Evolutionary conservation across 2,888 invertebrate genomes (phyloP).

Genomic region (Melanophora roralis): DNA sequence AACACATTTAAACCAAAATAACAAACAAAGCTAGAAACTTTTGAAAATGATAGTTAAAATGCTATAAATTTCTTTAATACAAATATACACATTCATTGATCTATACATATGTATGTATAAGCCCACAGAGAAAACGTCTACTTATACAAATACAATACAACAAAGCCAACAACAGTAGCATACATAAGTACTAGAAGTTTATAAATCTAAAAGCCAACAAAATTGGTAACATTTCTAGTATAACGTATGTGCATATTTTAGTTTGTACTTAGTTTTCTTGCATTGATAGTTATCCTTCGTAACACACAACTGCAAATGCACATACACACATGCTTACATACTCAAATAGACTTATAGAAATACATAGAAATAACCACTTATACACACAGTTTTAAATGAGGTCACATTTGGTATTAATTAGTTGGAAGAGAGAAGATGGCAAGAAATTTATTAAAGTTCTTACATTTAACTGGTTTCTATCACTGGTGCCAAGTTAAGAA

Average conservation of each 20-base stretch:
- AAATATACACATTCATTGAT: not conserved
- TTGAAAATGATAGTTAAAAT: conserved; percentile 47
- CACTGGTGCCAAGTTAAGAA: no score
- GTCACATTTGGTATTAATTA: conserved; percentile 61
- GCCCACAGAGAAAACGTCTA: not conserved
- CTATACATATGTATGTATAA: not conserved
- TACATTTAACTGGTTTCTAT: conserved; percentile 14
- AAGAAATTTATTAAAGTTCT: conserved; percentile 37
- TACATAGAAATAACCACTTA: conserved; percentile 3
- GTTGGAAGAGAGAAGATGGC: conserved; percentile 23
- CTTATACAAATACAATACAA: not conserved
- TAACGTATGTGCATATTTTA: conserved; percentile 56
- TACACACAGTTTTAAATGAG: conserved; percentile 40
- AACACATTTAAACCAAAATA: conserved; percentile 13
- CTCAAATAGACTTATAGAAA: not conserved
- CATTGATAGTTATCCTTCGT: conserved; percentile 31
- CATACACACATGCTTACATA: not conserved
- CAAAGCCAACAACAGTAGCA: not conserved
- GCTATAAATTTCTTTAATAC: conserved; percentile 24
- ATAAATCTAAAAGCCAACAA: conserved; percentile 47
- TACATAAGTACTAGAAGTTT: conserved; percentile 22
- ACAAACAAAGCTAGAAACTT: conserved; percentile 33
- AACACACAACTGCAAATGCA: not conserved
- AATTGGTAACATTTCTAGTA: conserved; percentile 54
- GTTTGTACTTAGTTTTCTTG: conserved; percentile 22